phyloP scores from a whole-genome alignment of 2,113 vertebrate species.

The Ctenomys sociabilis region DNA sequence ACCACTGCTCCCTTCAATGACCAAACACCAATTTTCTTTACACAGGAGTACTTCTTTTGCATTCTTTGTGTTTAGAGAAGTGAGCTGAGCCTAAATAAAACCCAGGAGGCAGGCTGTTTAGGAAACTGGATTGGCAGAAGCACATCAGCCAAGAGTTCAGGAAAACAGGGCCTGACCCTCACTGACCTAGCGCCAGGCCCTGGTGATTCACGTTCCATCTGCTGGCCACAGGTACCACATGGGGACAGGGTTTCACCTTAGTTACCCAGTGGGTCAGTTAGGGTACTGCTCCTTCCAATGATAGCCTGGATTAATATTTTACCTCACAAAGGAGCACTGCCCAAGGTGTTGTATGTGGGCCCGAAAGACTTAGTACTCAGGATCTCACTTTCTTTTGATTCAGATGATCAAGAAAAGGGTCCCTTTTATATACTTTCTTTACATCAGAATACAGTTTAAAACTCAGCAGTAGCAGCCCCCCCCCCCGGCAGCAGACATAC shows the following conservation, averaged over 20 bases:
- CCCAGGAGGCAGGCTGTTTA: background rate
- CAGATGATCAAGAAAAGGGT: background rate
- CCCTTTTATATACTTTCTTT: background rate
- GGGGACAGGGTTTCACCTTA: background rate
- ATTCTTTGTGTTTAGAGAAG: background rate
- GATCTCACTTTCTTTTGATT: background rate
- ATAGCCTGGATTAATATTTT: conserved; percentile 74
- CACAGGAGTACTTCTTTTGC: background rate
- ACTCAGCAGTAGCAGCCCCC: background rate
- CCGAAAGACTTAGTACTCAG: conserved; percentile 25
- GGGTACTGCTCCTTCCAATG: conserved; percentile 36
- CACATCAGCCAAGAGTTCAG: conserved; percentile 22
- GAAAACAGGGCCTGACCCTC: background rate
- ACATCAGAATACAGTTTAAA: background rate
- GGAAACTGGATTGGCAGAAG: conserved; percentile 33
- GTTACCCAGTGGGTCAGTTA: conserved; percentile 43
- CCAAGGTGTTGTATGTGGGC: background rate
- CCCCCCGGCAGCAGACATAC: background rate
- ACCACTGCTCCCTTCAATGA: background rate
- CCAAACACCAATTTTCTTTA: background rate
- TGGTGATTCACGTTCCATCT: conserved; percentile 34
- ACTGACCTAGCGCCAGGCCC: background rate
- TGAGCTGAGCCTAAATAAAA: conserved; percentile 15
- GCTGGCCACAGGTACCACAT: background rate
- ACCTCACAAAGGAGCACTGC: conserved; percentile 8